Evolutionary conservation across 35 echinoderm and acorn worm species (phyloP).

Genomic region (Diadema setosum): DNA sequence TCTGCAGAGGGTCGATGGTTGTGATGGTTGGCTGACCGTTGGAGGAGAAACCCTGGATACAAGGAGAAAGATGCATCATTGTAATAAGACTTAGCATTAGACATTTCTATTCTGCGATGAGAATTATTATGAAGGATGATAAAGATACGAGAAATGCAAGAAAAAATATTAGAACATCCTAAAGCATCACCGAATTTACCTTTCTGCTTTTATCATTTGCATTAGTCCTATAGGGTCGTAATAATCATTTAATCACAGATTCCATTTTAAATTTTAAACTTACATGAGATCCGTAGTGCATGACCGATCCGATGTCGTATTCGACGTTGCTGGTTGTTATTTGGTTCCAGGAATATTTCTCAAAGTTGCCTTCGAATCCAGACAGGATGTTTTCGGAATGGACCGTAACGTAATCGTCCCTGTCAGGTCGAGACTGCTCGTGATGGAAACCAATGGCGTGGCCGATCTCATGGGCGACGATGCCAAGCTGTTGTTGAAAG

Average conservation of each 20-base stretch:
- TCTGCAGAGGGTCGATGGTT: slow-evolving; percentile 28
- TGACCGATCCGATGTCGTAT: slow-evolving; percentile 64
- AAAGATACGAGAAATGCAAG: no score
- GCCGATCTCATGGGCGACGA: slow-evolving; percentile 45
- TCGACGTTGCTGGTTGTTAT: slow-evolving; percentile 40
- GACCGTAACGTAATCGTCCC: slow-evolving; percentile 36
- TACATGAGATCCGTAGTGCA: slow-evolving; percentile 71
- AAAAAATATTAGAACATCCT: no score
- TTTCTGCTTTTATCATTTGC: no score
- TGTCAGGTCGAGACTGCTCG: slow-evolving; percentile 57
- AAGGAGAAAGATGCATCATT: no score
- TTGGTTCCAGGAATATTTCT: neutral
- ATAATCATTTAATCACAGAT: no score
- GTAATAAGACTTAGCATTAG: no score
- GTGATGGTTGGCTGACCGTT: slow-evolving; percentile 39
- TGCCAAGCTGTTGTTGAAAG: slow-evolving; percentile 31
- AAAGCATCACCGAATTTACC: no score
- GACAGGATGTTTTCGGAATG: neutral
- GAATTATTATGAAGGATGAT: no score
- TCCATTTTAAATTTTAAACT: slow-evolving; percentile 21
- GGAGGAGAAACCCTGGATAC: neutral
- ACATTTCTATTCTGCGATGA: no score
- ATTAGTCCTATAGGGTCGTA: no score
- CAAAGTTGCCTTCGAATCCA: slow-evolving; percentile 5
- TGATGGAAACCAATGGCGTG: slow-evolving; percentile 60